Evolutionary conservation across 1,140 invertebrate species (phyloP), one percentile per base, ranked within the genome.

Genomic region (Sipha flava): DNA sequence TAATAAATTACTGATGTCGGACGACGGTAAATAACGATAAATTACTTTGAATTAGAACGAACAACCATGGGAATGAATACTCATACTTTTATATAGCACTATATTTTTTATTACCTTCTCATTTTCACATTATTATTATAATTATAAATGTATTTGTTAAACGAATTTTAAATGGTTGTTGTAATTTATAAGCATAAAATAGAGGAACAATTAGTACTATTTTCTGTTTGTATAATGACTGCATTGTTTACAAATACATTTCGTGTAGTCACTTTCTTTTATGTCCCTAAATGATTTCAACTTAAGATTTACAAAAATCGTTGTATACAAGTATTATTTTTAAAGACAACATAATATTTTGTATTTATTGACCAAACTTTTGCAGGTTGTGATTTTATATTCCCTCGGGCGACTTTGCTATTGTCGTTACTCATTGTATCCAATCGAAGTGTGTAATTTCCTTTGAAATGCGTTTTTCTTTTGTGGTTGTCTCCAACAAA

Each of bases 291-390:
- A 47, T 16, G 21, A 43, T 66, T 40, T 40, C 5, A 1, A 29
- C 9, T 29, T 10, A 18, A 47, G 47, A 14, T 26, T 47, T n/a
- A 26, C 21, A 10, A 4, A 5, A 29, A 23, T 70, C 7, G 43
- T n/a, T 70, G 14, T 29, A 26, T 2, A 59, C 54, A 29, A 16
- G 21, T n/a, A 29, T 16, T 70, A 31, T 70, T 70, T 70, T 40
- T 70, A 40, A 29, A 70, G 47, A 70, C 66, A 43, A 47, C 62
- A 40, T 66, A 34, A 1, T 45, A 45, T 45, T 68, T 45, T 45
- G 40, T 70, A 47, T 70, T 70, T 70, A 70, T 70, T 31, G 66
- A 70, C 66, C 43, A 70, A 70, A 70, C 66, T 70, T 70, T 70
- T 47, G 23, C 16, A 70, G 40, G 40, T 70, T 70, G 66, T 70